Base-by-base conservation (phyloP, 2,888 invertebrate genomes). In the Venusia cambrica region DNA sequence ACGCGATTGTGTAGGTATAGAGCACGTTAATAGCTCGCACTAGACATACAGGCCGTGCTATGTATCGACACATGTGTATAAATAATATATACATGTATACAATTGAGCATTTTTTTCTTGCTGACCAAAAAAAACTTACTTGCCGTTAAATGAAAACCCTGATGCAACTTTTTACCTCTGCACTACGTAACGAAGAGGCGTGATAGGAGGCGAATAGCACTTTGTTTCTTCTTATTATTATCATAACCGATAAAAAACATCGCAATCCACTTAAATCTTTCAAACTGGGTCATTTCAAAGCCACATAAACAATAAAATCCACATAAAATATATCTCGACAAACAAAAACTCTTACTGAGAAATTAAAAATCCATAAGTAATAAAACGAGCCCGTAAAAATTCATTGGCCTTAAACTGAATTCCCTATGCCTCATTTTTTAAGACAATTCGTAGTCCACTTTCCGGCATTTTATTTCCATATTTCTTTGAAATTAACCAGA, bases 381-480 rank as follows among this genome's bases (percentile, higher is more conserved):
- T 29, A 62, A 57, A 66, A 61, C 61, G 51, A 45, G 40, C 37
- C 51, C 59, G 69, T 79, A 79, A 78, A 80, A 77, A 81, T 81
- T 80, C 76, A 80, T 78, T 68, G 75, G 63, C 62, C 59, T 59
- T 66, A 65, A 74, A 67, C 61, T 61, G 62, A 75, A 67, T 71
- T 61, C 62, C 61, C 64, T 68, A 64, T 54, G 57, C 61, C 54
- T 58, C 49, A 40, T 52, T 51, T 63, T n/a, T 70, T 75, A 56
- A 80, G 75, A 76, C 77, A 62, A 84, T 84, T 81, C 74, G 72
- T 78, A 83, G 69, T 74, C 83, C 38, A 74, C 70, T 76, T 79
- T 74, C 72, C 66, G 72, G 72, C 66, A 67, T 79, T 71, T 74
- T 76, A 81, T 81, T 81, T 75, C 74, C 80, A 84, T 80, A 78